A percentile compares a stretch with the other conserved stretches of the same genome.
Conservation (phyloP, 2,797 vertebrate species). For the Erpetoichthys calabaricus region DNA sequence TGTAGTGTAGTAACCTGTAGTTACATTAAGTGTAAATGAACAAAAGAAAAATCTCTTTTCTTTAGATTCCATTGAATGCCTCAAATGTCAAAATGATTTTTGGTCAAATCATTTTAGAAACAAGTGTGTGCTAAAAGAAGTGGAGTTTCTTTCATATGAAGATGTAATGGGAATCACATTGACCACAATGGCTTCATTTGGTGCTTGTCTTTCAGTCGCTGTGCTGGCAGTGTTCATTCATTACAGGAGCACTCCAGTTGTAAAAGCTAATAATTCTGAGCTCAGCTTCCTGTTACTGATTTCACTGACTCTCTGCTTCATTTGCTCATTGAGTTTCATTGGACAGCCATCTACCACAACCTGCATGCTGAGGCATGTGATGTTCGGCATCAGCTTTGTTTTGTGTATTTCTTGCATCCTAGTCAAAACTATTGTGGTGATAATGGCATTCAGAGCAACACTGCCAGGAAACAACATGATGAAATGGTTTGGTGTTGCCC, state of each 20-base stretch:
- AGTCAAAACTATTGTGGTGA: conserved; percentile 45
- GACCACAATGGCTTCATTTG: conserved; percentile 28
- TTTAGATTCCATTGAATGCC: conserved; percentile 26
- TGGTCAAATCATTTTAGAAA: conserved; percentile 37
- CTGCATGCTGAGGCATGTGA: conserved; percentile 41
- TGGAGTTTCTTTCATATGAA: conserved; percentile 40
- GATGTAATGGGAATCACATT: conserved; percentile 43
- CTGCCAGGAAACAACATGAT: conserved; percentile 38
- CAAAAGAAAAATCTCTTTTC: conserved; percentile 16
- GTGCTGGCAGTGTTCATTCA: conserved; percentile 30
- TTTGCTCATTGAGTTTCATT: conserved; percentile 42
- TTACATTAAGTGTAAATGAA: too few relatives aligned
- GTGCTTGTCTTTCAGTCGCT: conserved; percentile 29
- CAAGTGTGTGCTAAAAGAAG: conserved; percentile 32
- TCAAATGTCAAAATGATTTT: conserved; percentile 31
- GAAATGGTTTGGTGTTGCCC: conserved; percentile 43
- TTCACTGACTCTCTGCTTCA: conserved; percentile 44
- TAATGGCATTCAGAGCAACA: conserved; percentile 44
- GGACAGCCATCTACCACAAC: conserved; percentile 44
- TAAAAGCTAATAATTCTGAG: conserved; percentile 52
- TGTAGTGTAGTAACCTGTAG: too few relatives aligned
- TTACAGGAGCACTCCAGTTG: conserved; percentile 38
- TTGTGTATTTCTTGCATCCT: conserved; percentile 53
- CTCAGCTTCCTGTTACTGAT: conserved; percentile 44
- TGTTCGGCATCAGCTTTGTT: conserved; percentile 48